phyloP scores from a whole-genome alignment of 1,140 invertebrate species.

The Drosophila repletoides region DNA sequence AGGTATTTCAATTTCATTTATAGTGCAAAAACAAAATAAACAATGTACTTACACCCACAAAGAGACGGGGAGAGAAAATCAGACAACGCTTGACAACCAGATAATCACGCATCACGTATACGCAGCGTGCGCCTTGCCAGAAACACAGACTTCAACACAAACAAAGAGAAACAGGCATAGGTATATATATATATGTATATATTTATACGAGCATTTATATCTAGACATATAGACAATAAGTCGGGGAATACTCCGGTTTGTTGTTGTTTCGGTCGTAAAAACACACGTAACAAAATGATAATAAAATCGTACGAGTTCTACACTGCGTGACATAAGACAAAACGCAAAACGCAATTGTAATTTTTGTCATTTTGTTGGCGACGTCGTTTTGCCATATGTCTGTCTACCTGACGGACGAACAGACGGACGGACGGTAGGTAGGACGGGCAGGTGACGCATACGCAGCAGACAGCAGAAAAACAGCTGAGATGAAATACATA shows the following conservation, averaged over 20 bases:
- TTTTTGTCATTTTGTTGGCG: conserved; percentile 56
- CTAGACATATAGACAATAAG: not conserved
- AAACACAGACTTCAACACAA: conserved; percentile 5
- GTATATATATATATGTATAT: no score
- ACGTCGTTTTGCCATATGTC: conserved; percentile 34
- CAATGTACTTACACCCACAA: conserved; percentile 2
- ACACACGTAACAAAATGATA: conserved; percentile 78
- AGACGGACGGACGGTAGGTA: no score
- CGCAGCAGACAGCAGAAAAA: no score
- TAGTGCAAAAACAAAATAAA: conserved; percentile 20
- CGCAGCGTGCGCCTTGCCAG: conserved; percentile 41
- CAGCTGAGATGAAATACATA: no score
- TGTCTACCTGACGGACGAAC: no score
- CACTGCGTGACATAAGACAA: conserved; percentile 74
- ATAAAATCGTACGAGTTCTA: conserved; percentile 67
- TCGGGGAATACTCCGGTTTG: conserved; percentile 17
- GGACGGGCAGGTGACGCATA: no score
- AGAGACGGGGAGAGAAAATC: conserved; percentile 26
- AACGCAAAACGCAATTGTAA: conserved; percentile 65
- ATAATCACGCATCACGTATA: conserved; percentile 75
- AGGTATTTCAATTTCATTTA: conserved; percentile 57
- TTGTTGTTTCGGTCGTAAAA: conserved; percentile 61
- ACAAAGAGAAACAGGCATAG: conserved; percentile 1
- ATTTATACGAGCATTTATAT: no score
- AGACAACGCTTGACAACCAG: conserved; percentile 44